phyloP scores from a whole-genome alignment of 2,797 vertebrate genomes.

The Amniataba percoides region DNA sequence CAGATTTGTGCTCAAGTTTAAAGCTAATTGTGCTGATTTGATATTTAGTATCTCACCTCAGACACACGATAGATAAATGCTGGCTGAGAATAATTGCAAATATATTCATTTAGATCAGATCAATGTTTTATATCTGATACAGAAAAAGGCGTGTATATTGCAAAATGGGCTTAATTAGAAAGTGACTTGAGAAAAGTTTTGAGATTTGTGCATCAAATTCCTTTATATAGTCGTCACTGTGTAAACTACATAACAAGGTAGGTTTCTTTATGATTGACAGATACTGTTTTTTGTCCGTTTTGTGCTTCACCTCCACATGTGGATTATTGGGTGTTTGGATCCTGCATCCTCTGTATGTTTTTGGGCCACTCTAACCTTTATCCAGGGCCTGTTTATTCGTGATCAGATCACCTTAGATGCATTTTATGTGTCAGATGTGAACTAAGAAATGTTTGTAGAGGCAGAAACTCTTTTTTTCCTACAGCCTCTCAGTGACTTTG shows the following conservation, averaged over 20 bases:
- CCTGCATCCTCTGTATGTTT: background rate
- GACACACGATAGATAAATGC: background rate
- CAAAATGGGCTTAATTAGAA: background rate
- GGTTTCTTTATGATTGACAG: background rate
- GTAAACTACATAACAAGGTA: background rate
- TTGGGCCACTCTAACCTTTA: background rate
- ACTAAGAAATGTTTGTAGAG: background rate
- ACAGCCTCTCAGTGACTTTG: slow-evolving; percentile 32
- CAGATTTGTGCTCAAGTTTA: no score
- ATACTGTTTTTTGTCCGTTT: background rate
- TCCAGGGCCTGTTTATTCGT: background rate
- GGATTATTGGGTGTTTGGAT: background rate
- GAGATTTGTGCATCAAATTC: background rate
- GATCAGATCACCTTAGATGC: background rate
- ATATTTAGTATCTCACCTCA: background rate
- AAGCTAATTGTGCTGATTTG: background rate
- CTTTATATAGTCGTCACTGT: background rate
- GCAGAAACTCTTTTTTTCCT: slow-evolving; percentile 17
- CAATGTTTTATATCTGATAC: background rate
- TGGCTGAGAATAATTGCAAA: background rate
- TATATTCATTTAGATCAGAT: background rate
- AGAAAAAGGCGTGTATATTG: background rate
- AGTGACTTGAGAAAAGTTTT: background rate
- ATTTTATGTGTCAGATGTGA: background rate
- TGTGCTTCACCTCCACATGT: background rate